Base-by-base conservation (phyloP, 2,888 invertebrate species). In the Meghimatium bilineatum region DNA sequence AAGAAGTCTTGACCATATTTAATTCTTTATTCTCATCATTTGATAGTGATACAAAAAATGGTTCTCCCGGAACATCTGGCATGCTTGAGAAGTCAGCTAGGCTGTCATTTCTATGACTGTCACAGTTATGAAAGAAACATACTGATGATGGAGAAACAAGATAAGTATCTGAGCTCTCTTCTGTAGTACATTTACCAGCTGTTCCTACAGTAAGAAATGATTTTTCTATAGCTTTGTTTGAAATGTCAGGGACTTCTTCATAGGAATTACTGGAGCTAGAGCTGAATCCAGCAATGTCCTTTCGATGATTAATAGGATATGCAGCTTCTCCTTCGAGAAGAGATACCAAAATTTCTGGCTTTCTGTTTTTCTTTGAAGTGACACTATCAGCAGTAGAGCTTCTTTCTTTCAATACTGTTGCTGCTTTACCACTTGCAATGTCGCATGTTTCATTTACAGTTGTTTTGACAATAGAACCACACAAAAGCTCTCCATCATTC, bases 1-100 rank as follows among this genome's bases (percentile, higher is more conserved):
- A 83, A 60, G 83, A 78, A 23, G 83, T 83, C 60, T 77, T 83
- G 20, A 83, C 78, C 83, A 83, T 83, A 52, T 83, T 83, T 20
- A 83, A 63, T 44, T 83, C 83, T 38, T 83, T 83, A 26, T 78
- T 83, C 63, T 83, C 60, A 34, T 83, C 83, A 60, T 83, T 83
- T 17, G 83, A 83, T 26, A 83, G 32, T 17, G 83, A 83, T 1
- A 83, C 83, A 44, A 83, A 78, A 49, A 83, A 83, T 36, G 83
- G 78, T 56, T 83, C 83, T 1, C 78, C 83, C 2, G 83, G 83
- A 60, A 83, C 78, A 67, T 83, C 83, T 6, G 83, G 69, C 63
- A 83, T 83, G 20, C 71, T 38, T 72, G 69, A 63, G 44, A 83
- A 78, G 49, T 83, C 72, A 49, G 60, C 20, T 17, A 36, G 26